Conservation (phyloP, 2,888 invertebrate genomes). For the Exephanes ischioxanthus region DNA sequence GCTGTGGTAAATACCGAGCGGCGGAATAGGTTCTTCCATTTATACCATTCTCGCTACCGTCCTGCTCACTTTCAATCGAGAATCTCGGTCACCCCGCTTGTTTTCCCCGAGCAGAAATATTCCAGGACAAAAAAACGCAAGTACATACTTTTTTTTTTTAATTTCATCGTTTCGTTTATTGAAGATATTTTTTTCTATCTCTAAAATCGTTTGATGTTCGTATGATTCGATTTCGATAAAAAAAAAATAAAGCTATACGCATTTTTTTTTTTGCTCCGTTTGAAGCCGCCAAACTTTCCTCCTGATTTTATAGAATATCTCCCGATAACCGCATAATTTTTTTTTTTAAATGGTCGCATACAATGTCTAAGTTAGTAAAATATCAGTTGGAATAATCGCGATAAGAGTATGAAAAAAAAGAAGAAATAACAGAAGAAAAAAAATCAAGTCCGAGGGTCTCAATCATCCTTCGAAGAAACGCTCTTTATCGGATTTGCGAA, state of each 20-base stretch:
- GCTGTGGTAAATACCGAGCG: constrained; percentile 44
- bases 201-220: neutral
- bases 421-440: neutral
- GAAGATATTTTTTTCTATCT: neutral
- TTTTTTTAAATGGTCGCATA: too few relatives aligned
- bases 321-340: neutral
- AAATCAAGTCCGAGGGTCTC: neutral
- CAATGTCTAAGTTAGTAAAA: too few relatives aligned
- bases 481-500: constrained; percentile 38
- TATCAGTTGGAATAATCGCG: neutral
- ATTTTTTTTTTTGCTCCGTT: neutral
- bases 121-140: neutral
- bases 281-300: neutral
- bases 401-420: neutral
- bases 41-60: constrained; percentile 1
- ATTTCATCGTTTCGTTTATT: neutral
- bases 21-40: constrained; percentile 48
- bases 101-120: neutral
- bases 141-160: neutral
- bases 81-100: neutral
- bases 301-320: neutral
- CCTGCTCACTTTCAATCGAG: neutral
- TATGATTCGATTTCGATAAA: neutral
- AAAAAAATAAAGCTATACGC: neutral
- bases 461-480: constrained; percentile 21